These are phyloP conservation scores for Protosalanx chinensis DNA, from an alignment of 2,797 vertebrate species.

Conservation along the genomic window DNA sequence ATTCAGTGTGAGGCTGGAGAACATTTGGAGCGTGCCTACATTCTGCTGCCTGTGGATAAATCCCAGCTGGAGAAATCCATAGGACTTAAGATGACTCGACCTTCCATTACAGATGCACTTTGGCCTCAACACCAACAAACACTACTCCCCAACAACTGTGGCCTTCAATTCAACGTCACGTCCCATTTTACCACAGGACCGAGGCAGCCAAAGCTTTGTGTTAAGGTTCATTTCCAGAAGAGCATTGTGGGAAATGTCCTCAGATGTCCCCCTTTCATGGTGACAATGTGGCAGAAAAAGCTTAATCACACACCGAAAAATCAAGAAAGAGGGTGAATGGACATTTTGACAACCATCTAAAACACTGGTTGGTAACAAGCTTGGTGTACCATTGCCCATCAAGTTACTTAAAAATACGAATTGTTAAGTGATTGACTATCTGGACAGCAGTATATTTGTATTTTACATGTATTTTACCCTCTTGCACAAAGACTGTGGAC, in stretches of 20 bases:
- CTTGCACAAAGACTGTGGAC: neutral
- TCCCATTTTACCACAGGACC: slow-evolving; percentile 39
- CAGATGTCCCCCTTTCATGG: slow-evolving; percentile 67
- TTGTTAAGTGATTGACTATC: slow-evolving; percentile 9
- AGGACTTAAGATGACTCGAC: slow-evolving; percentile 46
- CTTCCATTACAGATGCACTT: slow-evolving; percentile 26
- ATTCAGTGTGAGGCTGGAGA: slow-evolving; percentile 60
- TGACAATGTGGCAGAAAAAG: slow-evolving; percentile 64
- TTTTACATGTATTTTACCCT: neutral
- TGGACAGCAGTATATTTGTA: no score
- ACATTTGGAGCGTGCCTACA: slow-evolving; percentile 54
- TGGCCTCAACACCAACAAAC: slow-evolving; percentile 27
- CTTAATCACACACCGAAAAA: slow-evolving; percentile 29
- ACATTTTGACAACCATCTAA: slow-evolving; percentile 5
- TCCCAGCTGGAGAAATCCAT: slow-evolving; percentile 30
- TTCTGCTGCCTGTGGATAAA: slow-evolving; percentile 62
- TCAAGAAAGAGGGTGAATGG: slow-evolving; percentile 39
- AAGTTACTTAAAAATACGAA: neutral
- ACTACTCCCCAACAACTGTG: slow-evolving; percentile 58
- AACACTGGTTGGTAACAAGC: neutral
- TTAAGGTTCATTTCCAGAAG: slow-evolving; percentile 39
- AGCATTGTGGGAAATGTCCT: slow-evolving; percentile 39
- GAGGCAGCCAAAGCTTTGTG: slow-evolving; percentile 49
- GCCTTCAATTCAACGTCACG: slow-evolving; percentile 67
- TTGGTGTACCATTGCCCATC: slow-evolving; percentile 8